phyloP scores from a whole-genome alignment of 2,888 invertebrate species.

The Temnothorax ravouxi region DNA sequence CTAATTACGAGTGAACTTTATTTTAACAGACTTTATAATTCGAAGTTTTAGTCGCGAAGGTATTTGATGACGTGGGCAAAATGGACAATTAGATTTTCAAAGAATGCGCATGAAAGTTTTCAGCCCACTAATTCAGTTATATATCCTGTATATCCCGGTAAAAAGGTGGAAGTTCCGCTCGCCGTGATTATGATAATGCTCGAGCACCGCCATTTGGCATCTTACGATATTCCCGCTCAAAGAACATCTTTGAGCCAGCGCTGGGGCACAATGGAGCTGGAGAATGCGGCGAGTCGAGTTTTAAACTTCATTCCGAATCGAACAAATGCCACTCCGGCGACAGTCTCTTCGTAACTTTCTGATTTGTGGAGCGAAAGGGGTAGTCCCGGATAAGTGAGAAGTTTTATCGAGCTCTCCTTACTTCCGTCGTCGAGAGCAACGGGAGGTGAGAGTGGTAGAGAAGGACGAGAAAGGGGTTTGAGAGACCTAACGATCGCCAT shows the following conservation, averaged over 20 bases:
- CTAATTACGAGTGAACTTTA: not conserved
- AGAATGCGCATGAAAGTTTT: conserved; percentile 26
- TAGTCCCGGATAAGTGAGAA: conserved; percentile 74
- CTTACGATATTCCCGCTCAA: conserved; percentile 42
- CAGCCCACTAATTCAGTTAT: conserved; percentile 19
- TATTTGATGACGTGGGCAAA: not conserved
- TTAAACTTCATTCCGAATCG: conserved; percentile 73
- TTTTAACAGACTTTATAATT: conserved; percentile 7
- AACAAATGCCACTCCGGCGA: conserved; percentile 63
- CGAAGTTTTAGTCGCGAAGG: not conserved
- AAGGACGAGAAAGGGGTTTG: conserved; percentile 43
- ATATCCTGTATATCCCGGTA: not conserved
- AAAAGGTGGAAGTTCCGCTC: conserved; percentile 47
- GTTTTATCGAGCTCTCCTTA: conserved; percentile 72
- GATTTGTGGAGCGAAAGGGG: conserved; percentile 73
- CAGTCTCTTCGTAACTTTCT: conserved; percentile 64
- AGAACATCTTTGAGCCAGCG: conserved; percentile 41
- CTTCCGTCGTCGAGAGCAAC: conserved; percentile 36
- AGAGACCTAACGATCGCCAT: conserved; percentile 55
- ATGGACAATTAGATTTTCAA: conserved; percentile 15
- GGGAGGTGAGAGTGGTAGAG: not conserved
- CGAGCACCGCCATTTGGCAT: conserved; percentile 48
- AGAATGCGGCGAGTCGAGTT: conserved; percentile 66
- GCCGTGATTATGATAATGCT: conserved; percentile 46
- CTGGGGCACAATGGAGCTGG: conserved; percentile 21